Base-by-base conservation (phyloP, 2,113 vertebrate genomes). In the Garra rufa region DNA sequence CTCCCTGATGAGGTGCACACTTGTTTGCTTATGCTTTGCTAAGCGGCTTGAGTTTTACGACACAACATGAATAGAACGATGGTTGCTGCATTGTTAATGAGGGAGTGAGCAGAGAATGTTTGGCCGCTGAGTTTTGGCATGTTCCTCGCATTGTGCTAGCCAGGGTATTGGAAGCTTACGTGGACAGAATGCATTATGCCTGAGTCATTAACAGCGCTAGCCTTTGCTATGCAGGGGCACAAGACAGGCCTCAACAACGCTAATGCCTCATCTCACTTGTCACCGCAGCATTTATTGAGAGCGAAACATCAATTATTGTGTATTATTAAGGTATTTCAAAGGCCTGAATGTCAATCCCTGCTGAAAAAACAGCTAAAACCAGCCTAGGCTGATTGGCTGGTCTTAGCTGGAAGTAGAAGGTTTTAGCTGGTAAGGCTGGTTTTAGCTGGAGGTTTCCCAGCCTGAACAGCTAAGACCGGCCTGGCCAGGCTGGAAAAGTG, bases 261-360 rank as follows among this genome's bases (percentile, higher is more conserved):
- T 71, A 76, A 83, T 87, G 76, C 78, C 84, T n/a, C 43, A 89
- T 88, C 85, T 61, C 84, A 82, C 85, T 86, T 84, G 69, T 21
- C 61, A 48, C 59, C 10, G 10, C 52, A n/a, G 69, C 50, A 21
- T 90, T 87, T 88, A 85, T 87, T 88, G 41, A 13, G 61, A 43
- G 24, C 17, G 71, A 59, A 57, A 83, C 80, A 30, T 65, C 77
- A 15, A 69, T 90, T 87, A 90, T 93, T 92, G 81, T 86, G 90
- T 88, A 88, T 89, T 88, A 90, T 90, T 90, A 90, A 87, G 38
- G 14, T 52, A 52, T 84, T 84, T 81, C 75, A 84, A 77, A 88
- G 85, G 85, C 34, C 77, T 87, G 84, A 87, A 90, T 87, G 85
- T 89, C 82, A 89, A 86, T n/a, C n/a, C n/a, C n/a, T n/a, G n/a